Conservation (phyloP, 2,888 invertebrate species). For the Unio delphinus region DNA sequence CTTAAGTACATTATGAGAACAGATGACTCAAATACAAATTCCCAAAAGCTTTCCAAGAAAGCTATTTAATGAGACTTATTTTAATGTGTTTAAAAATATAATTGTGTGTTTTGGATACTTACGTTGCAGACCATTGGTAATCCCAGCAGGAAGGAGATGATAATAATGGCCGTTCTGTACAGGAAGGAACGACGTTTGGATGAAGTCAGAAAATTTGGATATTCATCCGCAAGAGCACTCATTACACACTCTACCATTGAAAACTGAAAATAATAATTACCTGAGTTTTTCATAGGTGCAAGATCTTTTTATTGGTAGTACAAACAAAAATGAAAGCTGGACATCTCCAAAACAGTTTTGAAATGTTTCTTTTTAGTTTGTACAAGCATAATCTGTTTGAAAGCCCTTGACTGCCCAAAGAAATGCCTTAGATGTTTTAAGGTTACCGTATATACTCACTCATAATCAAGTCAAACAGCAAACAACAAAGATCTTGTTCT, state of each 20-base stretch:
- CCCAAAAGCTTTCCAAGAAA: neutral
- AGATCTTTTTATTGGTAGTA: neutral
- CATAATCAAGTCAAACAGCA: too few species aligned
- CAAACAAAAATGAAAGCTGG: neutral
- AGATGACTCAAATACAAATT: too few species aligned
- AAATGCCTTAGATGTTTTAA: too few species aligned
- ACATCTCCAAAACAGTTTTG: too few species aligned
- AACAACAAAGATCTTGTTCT: too few species aligned
- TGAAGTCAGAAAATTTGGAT: constrained; percentile 46
- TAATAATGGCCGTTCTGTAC: constrained; percentile 57
- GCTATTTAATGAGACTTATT: neutral
- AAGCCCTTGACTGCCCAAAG: too few species aligned
- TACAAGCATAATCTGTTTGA: too few species aligned
- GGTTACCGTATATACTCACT: too few species aligned
- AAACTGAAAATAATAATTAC: constrained; percentile 55
- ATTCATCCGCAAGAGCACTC: constrained; percentile 69
- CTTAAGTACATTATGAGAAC: too few species aligned
- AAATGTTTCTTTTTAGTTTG: too few species aligned
- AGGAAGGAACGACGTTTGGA: constrained; percentile 49
- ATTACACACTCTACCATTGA: constrained; percentile 71
- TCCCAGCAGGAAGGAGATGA: constrained; percentile 57
- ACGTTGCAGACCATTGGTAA: constrained; percentile 64
- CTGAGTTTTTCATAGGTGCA: neutral
- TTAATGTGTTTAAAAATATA: neutral
- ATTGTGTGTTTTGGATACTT: constrained; percentile 15